These are phyloP conservation scores for Stenoptilia bipunctidactyla DNA, from an alignment of 2,888 invertebrate genomes.

Conservation along the genomic window DNA sequence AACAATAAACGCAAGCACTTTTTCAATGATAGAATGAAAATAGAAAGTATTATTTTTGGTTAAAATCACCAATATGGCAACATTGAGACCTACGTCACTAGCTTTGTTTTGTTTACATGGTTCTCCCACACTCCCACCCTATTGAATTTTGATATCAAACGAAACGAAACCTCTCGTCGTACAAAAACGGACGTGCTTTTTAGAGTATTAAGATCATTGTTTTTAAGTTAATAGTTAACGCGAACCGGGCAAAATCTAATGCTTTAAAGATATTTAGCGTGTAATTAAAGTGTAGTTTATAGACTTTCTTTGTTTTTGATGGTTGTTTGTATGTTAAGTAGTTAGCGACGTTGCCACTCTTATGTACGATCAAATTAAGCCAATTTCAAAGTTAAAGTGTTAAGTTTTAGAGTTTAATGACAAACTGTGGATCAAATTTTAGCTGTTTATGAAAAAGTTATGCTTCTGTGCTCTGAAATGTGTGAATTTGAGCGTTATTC, in stretches of 20 bases:
- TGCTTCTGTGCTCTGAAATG: slow-evolving; percentile 56
- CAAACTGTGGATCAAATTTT: slow-evolving; percentile 17
- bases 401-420: slow-evolving; percentile 10
- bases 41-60: too few relatives aligned
- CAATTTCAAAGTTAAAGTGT: slow-evolving; percentile 7
- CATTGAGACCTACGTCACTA: too few relatives aligned
- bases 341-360: slow-evolving; percentile 58
- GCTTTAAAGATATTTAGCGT: too few relatives aligned
- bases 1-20: too few relatives aligned
- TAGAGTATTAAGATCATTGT: too few relatives aligned
- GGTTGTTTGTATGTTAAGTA: slow-evolving; percentile 36
- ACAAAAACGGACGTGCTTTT: too few relatives aligned
- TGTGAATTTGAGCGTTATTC: slow-evolving; percentile 48
- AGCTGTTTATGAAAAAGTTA: slow-evolving; percentile 31
- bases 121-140: neutral
- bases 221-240: too few relatives aligned
- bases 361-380: slow-evolving; percentile 13
- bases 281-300: too few relatives aligned
- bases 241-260: too few relatives aligned
- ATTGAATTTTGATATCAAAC: too few relatives aligned
- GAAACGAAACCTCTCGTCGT: too few relatives aligned
- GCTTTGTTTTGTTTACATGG: slow-evolving; percentile 44
- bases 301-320: slow-evolving; percentile 20
- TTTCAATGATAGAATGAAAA: too few relatives aligned
- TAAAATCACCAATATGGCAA: slow-evolving; percentile 22